Evolutionary conservation across 2,113 vertebrate genomes (phyloP), one percentile per base, ranked within the genome.

Genomic region (Nothocercus nigrocapillus): DNA sequence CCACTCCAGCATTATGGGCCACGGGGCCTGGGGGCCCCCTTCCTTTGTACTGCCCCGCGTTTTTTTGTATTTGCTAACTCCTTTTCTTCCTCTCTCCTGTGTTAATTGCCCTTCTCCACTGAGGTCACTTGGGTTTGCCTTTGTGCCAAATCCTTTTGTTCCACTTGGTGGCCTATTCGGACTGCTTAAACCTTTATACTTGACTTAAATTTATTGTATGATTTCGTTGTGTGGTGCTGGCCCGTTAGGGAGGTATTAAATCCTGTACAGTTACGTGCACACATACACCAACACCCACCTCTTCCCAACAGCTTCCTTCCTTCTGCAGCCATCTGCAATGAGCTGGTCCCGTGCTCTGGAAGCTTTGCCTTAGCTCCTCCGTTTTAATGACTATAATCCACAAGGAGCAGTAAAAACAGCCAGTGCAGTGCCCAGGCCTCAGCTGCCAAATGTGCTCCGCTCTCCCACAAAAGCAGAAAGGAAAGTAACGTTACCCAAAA

Each of bases 81-180:
- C 44, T 88, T 91, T 95, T 90, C 90, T 93, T 93, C 62, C 53
- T 90, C 88, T 49, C 62, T 27, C 19, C 0, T 85, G 91, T 81
- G 34, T 95, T 95, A 94, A 95, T 95, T 95, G 81, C 62, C 90
- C 86, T 92, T 89, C 78, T 90, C 58, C 4, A 22, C 63, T 54
- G 74, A 85, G 90, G 88, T 97, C 90, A 80, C 67, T 84, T 85
- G 67, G 36, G 81, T 77, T 82, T 96, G 93, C 88, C 54, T 89
- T 93, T 80, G 54, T 94, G 94, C 88, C 90, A 96, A 93, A 82
- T 87, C 74, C 63, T 92, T 95, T 93, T 92, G 92, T 90, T 96
- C 49, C 83, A 85, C 53, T 64, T 80, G 83, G 90, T 94, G 90
- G 88, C 82, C 93, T 95, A 4, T 79, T 89, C 92, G 94, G 90